Conservation (phyloP, 2,888 invertebrate genomes). For the Megaustenia siamemsis region DNA sequence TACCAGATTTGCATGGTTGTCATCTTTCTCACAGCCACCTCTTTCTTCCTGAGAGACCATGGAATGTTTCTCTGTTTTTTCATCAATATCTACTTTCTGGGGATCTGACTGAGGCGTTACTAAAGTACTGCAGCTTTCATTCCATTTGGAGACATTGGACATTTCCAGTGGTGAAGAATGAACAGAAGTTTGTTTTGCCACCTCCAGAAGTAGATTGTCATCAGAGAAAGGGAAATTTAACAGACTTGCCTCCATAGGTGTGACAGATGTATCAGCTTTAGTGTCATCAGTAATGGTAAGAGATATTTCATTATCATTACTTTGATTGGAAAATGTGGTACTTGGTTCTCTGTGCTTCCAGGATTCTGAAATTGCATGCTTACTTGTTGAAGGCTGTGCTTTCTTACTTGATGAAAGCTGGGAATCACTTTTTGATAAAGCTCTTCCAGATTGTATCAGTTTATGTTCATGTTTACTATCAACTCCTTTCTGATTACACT, state of each 20-base stretch:
- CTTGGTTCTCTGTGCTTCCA: not conserved
- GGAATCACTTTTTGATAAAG: not conserved
- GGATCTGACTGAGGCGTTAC: not conserved
- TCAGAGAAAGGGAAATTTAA: not conserved
- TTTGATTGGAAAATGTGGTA: not conserved
- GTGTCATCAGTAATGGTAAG: not conserved
- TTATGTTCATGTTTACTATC: not conserved
- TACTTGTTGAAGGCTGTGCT: not conserved
- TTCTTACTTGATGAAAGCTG: not conserved
- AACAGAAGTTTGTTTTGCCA: not conserved
- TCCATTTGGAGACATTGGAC: not conserved
- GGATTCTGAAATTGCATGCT: not conserved
- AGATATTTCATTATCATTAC: not conserved
- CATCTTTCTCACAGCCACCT: not conserved
- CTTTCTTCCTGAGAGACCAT: not conserved
- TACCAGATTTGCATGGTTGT: not conserved
- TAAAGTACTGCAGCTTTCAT: not conserved
- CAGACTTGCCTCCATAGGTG: not conserved
- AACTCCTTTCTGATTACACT: not conserved
- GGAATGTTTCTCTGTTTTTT: not conserved
- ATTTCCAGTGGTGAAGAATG: not conserved
- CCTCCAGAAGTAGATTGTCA: not conserved
- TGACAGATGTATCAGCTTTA: not conserved
- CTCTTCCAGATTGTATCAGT: not conserved
- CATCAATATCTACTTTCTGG: not conserved